Conservation (phyloP, 1,140 invertebrate genomes). For the Melitaea cinxia region DNA sequence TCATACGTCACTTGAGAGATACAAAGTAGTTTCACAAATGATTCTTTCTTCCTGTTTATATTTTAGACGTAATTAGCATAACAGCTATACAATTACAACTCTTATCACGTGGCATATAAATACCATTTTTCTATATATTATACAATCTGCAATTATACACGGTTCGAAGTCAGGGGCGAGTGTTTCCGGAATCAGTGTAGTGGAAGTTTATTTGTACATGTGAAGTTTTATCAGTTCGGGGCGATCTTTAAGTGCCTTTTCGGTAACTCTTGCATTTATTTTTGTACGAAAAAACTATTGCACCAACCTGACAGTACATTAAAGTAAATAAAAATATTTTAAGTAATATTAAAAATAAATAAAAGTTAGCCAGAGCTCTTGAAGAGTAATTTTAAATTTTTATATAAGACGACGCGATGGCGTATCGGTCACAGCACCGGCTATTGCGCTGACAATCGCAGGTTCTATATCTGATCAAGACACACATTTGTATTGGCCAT, state of each 20-base stretch:
- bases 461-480: too few species aligned
- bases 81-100: background rate
- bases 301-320: too few species aligned
- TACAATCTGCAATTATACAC: background rate
- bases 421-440: too few species aligned
- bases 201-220: background rate
- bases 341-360: too few species aligned
- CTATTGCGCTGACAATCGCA: too few species aligned
- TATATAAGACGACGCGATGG: too few species aligned
- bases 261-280: background rate
- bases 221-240: background rate
- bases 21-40: background rate
- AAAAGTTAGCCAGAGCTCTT: too few species aligned
- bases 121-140: background rate
- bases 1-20: background rate
- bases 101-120: background rate
- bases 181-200: background rate
- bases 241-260: background rate
- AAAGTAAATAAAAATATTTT: too few species aligned
- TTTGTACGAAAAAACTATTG: background rate
- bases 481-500: too few species aligned
- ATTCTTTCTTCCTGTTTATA: background rate
- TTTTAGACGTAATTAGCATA: background rate
- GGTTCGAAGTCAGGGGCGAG: background rate
- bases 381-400: too few species aligned